These are phyloP conservation scores for Sinohyriopsis cumingii DNA, from an alignment of 2,888 invertebrate species.

Conservation along the genomic window DNA sequence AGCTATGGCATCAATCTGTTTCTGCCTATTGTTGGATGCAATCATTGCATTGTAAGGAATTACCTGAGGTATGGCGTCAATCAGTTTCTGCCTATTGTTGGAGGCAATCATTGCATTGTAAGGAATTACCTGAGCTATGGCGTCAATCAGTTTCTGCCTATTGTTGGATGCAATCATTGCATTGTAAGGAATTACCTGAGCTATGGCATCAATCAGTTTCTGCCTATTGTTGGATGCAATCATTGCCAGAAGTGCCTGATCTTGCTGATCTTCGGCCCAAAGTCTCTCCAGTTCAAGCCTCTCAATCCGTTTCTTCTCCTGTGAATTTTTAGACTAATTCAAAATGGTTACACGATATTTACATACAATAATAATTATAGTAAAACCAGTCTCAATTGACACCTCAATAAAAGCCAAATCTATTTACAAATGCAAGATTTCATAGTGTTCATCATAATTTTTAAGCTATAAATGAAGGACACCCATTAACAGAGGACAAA, in stretches of 20 bases:
- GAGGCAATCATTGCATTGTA: slow-evolving; percentile 45
- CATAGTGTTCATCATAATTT: too few species aligned
- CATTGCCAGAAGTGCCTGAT: slow-evolving; percentile 59
- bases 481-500: too few species aligned
- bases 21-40: slow-evolving; percentile 53
- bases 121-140: slow-evolving; percentile 51
- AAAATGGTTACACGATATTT: not conserved
- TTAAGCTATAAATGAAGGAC: too few species aligned
- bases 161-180: slow-evolving; percentile 44
- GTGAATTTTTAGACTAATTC: not conserved
- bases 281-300: slow-evolving; percentile 56
- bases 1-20: slow-evolving; percentile 55
- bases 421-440: too few species aligned
- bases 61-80: slow-evolving; percentile 58
- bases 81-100: slow-evolving; percentile 52
- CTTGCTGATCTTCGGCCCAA: slow-evolving; percentile 56
- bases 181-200: slow-evolving; percentile 36
- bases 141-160: slow-evolving; percentile 52
- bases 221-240: slow-evolving; percentile 55
- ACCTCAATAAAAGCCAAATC: too few species aligned
- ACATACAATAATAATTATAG: not conserved
- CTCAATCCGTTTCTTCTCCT: slow-evolving; percentile 60
- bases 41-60: slow-evolving; percentile 31
- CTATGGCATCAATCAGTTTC: slow-evolving; percentile 52
- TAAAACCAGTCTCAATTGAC: not conserved